A percentile compares a stretch with the other conserved stretches of the same genome.
Evolutionary conservation across 2,888 invertebrate species (phyloP).

Genomic region (Macrophya alboannulata): DNA sequence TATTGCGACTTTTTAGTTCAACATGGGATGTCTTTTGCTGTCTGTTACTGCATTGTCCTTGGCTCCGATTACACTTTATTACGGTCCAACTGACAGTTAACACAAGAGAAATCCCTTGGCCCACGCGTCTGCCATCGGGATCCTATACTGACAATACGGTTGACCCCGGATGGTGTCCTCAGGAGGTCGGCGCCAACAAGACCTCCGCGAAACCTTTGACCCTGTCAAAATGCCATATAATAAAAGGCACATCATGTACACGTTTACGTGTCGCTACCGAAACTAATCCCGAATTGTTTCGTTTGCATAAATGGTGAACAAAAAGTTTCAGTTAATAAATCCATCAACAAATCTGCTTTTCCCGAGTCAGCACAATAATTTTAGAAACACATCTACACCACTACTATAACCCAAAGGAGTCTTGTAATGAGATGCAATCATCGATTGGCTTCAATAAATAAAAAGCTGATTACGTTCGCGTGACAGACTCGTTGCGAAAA

Average conservation of each 20-base stretch:
- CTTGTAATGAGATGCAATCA: background rate
- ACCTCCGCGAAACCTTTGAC: conserved; percentile 38
- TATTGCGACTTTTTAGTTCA: background rate
- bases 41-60: conserved; percentile 35
- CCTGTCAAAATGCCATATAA: background rate
- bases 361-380: background rate
- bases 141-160: conserved; percentile 32
- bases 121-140: conserved; percentile 46
- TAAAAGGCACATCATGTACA: background rate
- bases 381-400: background rate
- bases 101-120: conserved; percentile 28
- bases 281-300: background rate
- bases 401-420: background rate
- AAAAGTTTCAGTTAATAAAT: background rate
- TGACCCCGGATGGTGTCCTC: conserved; percentile 48
- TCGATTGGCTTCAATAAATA: background rate
- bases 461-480: background rate
- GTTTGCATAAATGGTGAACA: background rate
- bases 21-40: conserved; percentile 28
- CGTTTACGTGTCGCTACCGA: background rate
- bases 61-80: conserved; percentile 68
- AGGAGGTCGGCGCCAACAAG: conserved; percentile 52
- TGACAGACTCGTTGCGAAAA: background rate
- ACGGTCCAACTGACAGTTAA: conserved; percentile 44
- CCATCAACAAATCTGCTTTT: background rate